These are phyloP conservation scores for Drosophila nasuta DNA, from an alignment of 1,140 invertebrate species.

Conservation along the genomic window DNA sequence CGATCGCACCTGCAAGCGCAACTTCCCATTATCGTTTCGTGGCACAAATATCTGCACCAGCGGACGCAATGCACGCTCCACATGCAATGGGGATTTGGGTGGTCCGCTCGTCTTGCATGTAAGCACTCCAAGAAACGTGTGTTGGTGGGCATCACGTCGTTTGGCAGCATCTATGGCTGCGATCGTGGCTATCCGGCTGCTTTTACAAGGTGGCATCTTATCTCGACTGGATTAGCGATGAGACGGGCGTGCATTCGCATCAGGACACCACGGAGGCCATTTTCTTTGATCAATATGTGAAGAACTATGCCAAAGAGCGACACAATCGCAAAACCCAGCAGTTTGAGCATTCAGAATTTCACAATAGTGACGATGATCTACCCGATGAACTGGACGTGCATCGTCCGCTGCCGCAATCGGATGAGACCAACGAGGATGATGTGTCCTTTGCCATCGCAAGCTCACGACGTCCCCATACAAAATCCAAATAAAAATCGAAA, in stretches of 20 bases:
- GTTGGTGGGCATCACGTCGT: conserved; percentile 86
- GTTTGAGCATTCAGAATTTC: conserved; percentile 1
- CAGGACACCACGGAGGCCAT: conserved; percentile 70
- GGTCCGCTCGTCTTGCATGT: conserved; percentile 85
- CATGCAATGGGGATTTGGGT: conserved; percentile 85
- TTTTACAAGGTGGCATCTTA: conserved; percentile 86
- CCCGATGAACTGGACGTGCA: conserved; percentile 66
- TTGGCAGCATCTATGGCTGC: conserved; percentile 86
- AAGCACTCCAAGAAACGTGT: conserved; percentile 73
- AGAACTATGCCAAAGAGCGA: no score
- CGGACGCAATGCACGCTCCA: conserved; percentile 82
- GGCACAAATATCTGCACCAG: conserved; percentile 85
- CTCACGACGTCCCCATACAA: conserved; percentile 37
- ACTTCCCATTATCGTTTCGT: conserved; percentile 86
- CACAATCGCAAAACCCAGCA: no score
- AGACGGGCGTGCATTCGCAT: conserved; percentile 73
- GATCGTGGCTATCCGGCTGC: conserved; percentile 86
- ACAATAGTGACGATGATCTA: conserved; percentile 46
- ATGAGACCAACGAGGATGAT: conserved; percentile 29
- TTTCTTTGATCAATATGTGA: no score
- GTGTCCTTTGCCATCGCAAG: conserved; percentile 31
- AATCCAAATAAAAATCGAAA: conserved; percentile 42
- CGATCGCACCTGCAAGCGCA: conserved; percentile 86
- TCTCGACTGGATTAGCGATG: conserved; percentile 86
- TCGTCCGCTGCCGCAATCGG: conserved; percentile 10